Conservation (phyloP, 2,113 vertebrate genomes). For the Nycticebus coucang region DNA sequence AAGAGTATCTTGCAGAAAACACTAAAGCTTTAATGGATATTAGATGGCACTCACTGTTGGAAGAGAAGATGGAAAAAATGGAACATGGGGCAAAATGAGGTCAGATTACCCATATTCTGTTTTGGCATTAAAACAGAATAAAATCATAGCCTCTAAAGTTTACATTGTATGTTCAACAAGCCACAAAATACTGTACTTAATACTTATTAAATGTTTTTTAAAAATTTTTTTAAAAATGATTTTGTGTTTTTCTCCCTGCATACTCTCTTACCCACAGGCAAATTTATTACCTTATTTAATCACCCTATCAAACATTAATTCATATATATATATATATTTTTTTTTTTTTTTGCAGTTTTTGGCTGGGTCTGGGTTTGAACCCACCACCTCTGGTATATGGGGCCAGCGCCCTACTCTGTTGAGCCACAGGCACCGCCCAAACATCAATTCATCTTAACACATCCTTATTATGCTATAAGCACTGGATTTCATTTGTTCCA, state of each 20-base stretch:
- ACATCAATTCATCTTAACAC: slow-evolving; percentile 26
- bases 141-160: slow-evolving; percentile 16
- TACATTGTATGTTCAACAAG: neutral
- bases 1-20: slow-evolving; percentile 58
- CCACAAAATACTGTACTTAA: neutral
- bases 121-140: neutral
- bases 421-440: neutral
- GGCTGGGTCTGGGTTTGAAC: too few species aligned
- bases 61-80: slow-evolving; percentile 27
- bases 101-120: neutral
- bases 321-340: too few species aligned
- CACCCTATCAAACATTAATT: slow-evolving; percentile 3
- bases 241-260: neutral
- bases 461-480: neutral
- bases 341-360: too few species aligned
- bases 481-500: slow-evolving; percentile 24
- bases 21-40: slow-evolving; percentile 46
- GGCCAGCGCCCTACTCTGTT: too few species aligned
- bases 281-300: slow-evolving; percentile 27
- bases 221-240: slow-evolving; percentile 29
- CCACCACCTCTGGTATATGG: too few species aligned
- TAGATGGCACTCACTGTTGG: slow-evolving; percentile 32
- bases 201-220: slow-evolving; percentile 6
- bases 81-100: neutral
- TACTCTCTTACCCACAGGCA: neutral